Evolutionary conservation across 2,113 vertebrate genomes (phyloP).

Genomic region (Anoplopoma fimbria): DNA sequence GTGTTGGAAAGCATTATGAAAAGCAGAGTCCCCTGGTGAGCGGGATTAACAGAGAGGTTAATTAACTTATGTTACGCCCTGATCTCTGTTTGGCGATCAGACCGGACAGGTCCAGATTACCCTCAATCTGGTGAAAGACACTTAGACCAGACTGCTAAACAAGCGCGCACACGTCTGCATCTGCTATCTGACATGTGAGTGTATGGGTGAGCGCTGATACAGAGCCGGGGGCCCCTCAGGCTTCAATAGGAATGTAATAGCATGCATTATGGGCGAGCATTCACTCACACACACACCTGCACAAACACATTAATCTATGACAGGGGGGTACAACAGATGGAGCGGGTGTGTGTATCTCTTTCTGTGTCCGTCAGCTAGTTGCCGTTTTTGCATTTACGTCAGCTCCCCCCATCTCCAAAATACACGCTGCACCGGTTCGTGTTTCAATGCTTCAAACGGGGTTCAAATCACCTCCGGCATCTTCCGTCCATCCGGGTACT

Average conservation of each 20-base stretch:
- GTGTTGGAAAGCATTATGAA: constrained; percentile 38
- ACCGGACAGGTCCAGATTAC: constrained; percentile 58
- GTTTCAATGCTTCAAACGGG: constrained; percentile 27
- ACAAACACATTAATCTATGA: constrained; percentile 44
- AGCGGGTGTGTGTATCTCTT: constrained; percentile 40
- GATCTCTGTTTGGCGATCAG: constrained; percentile 60
- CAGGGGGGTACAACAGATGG: constrained; percentile 41
- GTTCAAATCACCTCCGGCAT: constrained; percentile 10
- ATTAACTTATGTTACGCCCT: constrained; percentile 67
- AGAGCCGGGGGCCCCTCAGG: constrained; percentile 14
- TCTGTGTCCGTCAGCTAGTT: constrained; percentile 24
- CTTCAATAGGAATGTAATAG: constrained; percentile 38
- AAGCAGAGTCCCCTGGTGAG: constrained; percentile 41
- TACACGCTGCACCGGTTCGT: background rate
- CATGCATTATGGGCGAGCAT: constrained; percentile 21
- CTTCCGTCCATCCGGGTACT: background rate
- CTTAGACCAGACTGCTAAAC: background rate
- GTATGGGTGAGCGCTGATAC: constrained; percentile 9
- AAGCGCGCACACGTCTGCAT: background rate
- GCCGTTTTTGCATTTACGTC: background rate
- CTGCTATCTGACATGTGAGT: constrained; percentile 15
- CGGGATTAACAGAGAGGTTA: constrained; percentile 59
- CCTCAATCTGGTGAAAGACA: constrained; percentile 48
- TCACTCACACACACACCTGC: constrained; percentile 40
- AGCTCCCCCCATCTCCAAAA: background rate